These are phyloP conservation scores for Parazoanthus darwini DNA, from an alignment of 92 coral and sea anemone species.

Conservation along the genomic window DNA sequence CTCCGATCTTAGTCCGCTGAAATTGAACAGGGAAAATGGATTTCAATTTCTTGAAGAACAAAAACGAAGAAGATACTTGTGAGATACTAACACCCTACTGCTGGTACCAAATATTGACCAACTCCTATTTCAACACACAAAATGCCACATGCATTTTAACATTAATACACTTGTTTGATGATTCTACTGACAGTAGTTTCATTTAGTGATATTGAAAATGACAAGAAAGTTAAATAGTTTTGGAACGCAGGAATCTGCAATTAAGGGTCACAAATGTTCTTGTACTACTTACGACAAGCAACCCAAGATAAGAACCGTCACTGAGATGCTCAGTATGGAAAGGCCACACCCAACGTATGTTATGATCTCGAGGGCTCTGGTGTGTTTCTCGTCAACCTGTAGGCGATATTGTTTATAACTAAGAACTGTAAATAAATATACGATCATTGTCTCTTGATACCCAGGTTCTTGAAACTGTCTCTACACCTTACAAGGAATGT, in stretches of 20 bases:
- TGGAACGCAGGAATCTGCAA: not conserved
- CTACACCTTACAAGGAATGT: no score
- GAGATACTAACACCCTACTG: no score
- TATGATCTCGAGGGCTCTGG: slow-evolving; percentile 60
- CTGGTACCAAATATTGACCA: no score
- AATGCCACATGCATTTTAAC: no score
- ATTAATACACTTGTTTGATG: no score
- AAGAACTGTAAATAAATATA: not conserved
- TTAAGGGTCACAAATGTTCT: not conserved
- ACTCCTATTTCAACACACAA: no score
- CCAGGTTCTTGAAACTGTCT: not conserved
- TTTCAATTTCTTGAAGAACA: no score
- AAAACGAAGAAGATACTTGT: no score
- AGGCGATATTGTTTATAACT: not conserved
- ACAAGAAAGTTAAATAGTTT: no score
- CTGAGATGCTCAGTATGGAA: slow-evolving; percentile 56
- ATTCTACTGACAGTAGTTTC: not conserved
- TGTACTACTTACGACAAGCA: slow-evolving; percentile 62
- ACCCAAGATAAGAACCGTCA: slow-evolving; percentile 54
- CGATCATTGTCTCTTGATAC: no score
- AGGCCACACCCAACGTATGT: slow-evolving; percentile 69
- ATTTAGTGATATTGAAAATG: no score
- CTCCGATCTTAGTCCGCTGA: slow-evolving; percentile 72
- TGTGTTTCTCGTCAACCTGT: slow-evolving; percentile 37
- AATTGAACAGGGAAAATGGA: not conserved